Evolutionary conservation across 2,888 invertebrate genomes (phyloP).

Genomic region (Disparrhopalites patrizii): DNA sequence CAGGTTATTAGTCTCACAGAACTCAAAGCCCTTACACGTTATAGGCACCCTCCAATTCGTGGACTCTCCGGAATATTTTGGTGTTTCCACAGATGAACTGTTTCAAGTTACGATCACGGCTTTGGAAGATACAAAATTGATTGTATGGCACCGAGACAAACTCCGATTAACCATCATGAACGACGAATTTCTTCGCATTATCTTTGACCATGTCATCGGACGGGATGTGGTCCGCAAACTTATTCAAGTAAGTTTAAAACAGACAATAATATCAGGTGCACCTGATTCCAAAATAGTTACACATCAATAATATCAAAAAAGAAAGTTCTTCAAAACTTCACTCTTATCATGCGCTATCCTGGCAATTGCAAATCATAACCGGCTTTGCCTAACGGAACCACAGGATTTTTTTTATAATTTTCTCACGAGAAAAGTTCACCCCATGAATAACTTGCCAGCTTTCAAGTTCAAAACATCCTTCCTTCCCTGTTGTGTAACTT

Average conservation of each 20-base stretch:
- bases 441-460: no score
- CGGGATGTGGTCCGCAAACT: slow-evolving; percentile 81
- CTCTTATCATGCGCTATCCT: no score
- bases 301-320: no score
- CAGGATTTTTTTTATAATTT: no score
- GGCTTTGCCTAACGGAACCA: no score
- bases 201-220: slow-evolving; percentile 80
- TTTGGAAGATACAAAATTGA: slow-evolving; percentile 73
- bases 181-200: slow-evolving; percentile 70
- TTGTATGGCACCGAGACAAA: slow-evolving; percentile 82
- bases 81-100: slow-evolving; percentile 77
- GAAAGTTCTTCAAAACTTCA: no score
- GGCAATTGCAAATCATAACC: no score
- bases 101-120: slow-evolving; percentile 87
- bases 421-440: no score
- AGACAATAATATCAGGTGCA: no score
- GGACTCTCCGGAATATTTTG: slow-evolving; percentile 86
- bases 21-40: slow-evolving; percentile 76
- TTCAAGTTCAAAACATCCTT: no score
- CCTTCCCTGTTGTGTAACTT: no score
- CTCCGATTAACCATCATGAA: slow-evolving; percentile 74
- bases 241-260: slow-evolving; percentile 68
- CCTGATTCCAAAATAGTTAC: no score
- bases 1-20: slow-evolving; percentile 78
- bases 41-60: slow-evolving; percentile 83